Percentiles rank a stretch among this genome's conserved stretches.
These are phyloP conservation scores for Clarias gariepinus DNA, from an alignment of 2,113 vertebrate genomes.

Conservation along the genomic window DNA sequence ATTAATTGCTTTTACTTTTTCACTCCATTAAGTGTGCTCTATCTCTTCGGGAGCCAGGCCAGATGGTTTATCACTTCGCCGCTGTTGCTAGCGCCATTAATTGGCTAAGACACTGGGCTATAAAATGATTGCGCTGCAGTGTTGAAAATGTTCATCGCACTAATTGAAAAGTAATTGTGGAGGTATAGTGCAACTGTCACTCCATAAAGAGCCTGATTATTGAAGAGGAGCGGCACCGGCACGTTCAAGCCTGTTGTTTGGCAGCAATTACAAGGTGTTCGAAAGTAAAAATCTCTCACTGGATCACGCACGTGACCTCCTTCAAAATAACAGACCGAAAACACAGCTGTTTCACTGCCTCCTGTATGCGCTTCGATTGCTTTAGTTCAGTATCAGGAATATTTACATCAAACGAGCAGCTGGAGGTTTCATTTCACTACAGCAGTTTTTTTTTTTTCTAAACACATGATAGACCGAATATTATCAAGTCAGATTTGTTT, in stretches of 20 bases:
- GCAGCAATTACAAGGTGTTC: constrained; percentile 50
- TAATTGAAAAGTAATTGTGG: constrained; percentile 85
- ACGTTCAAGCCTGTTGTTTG: constrained; percentile 67
- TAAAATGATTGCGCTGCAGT: constrained; percentile 80
- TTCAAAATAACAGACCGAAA: constrained; percentile 18
- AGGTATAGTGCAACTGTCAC: constrained; percentile 80
- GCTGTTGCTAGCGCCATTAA: constrained; percentile 79
- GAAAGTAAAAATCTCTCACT: constrained; percentile 9
- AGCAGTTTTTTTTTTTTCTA: background rate
- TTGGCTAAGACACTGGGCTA: constrained; percentile 80
- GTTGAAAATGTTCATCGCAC: constrained; percentile 78
- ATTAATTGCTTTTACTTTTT: constrained; percentile 87
- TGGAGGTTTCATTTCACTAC: background rate
- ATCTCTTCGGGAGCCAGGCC: constrained; percentile 78
- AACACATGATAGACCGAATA: no score
- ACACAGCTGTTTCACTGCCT: constrained; percentile 22
- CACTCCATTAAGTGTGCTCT: constrained; percentile 83
- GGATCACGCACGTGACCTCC: constrained; percentile 19
- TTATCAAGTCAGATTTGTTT: background rate
- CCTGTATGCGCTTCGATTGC: background rate
- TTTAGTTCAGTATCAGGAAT: background rate
- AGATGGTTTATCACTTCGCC: constrained; percentile 81
- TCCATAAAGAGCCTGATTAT: constrained; percentile 71
- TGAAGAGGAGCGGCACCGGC: constrained; percentile 55
- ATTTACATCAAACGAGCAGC: background rate